Conservation (phyloP, 2,113 vertebrate species). For the Erinaceus europaeus region DNA sequence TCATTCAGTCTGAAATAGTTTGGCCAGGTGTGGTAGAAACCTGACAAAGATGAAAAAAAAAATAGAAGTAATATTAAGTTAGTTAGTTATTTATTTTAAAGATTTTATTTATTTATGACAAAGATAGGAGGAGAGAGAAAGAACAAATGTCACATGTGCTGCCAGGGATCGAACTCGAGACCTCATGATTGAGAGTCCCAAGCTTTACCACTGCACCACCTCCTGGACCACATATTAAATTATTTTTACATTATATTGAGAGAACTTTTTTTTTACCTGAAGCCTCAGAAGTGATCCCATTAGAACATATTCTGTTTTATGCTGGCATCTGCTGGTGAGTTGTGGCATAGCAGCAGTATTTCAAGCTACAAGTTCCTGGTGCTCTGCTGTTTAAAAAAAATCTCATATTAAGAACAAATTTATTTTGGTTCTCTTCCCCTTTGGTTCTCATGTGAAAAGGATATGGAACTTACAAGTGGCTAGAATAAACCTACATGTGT, state of each 20-base stretch:
- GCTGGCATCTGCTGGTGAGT: conserved; percentile 52
- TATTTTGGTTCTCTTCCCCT: not conserved
- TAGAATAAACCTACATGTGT: not conserved
- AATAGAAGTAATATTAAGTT: too few relatives aligned
- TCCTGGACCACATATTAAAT: not conserved
- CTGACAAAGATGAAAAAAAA: too few relatives aligned
- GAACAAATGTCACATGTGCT: too few relatives aligned
- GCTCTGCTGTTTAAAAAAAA: not conserved
- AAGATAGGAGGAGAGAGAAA: too few relatives aligned
- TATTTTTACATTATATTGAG: too few relatives aligned
- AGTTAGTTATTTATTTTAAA: too few relatives aligned
- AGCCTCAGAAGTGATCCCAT: not conserved
- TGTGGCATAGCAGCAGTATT: not conserved
- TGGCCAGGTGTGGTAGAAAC: too few relatives aligned
- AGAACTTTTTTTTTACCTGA: not conserved
- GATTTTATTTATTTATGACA: too few relatives aligned
- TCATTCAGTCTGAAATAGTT: too few relatives aligned
- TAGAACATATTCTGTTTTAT: not conserved
- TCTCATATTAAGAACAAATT: not conserved
- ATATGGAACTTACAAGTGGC: not conserved
- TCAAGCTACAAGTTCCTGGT: not conserved
- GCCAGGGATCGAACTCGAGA: not conserved
- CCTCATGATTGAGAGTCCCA: not conserved
- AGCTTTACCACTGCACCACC: not conserved
- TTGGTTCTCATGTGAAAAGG: not conserved